Evolutionary conservation across 2,888 invertebrate genomes (phyloP), one percentile per base, ranked within the genome.

Genomic region (Barypeithes pellucidus): DNA sequence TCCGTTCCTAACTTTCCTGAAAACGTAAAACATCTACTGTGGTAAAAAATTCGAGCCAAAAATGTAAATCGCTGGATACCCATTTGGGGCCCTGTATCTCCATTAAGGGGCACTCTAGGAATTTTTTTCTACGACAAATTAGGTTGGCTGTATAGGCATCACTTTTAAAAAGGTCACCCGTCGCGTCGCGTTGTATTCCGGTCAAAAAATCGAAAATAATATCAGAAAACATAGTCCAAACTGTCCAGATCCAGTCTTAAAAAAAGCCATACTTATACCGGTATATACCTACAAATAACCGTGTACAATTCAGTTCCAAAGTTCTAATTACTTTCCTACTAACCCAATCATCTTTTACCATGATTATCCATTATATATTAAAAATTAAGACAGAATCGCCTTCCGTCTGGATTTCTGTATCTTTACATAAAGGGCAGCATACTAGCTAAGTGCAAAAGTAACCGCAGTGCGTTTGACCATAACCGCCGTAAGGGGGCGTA

Each of bases 381-480:
- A 52, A 52, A 52, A 14, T 8, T 59, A 47, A 50, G 47, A 63
- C 47, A 16, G 65, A 50, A 50, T 18, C 47, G 33, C 14, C 50
- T 52, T 39, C 50, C 41, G 50, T 50, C 65, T 9, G 14, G 47
- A 12, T 67, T 67, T 47, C 59, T 45, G 63, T 57, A 63, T 47
- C 67, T 61, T 76, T 80, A 80, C 75, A 85, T 78, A 79, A 85
- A 84, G 79, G 85, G 84, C 84, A 86, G 83, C 85, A 84, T 83
- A 77, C 87, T 84, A 71, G 87, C 86, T 82, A 88, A 82, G 79
- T 88, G 86, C 78, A 88, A 79, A 69, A 89, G 84, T 77, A 88
- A 82, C 76, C 87, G 86, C 71, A 89, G 84, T 78, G 88, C 87
- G 80, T 86, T 85, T 80, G 84, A 86, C 88, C 88, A 89, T 75